These are phyloP conservation scores for Alviniconcha marisindica DNA, from an alignment of 1,140 invertebrate genomes.

Conservation along the genomic window DNA sequence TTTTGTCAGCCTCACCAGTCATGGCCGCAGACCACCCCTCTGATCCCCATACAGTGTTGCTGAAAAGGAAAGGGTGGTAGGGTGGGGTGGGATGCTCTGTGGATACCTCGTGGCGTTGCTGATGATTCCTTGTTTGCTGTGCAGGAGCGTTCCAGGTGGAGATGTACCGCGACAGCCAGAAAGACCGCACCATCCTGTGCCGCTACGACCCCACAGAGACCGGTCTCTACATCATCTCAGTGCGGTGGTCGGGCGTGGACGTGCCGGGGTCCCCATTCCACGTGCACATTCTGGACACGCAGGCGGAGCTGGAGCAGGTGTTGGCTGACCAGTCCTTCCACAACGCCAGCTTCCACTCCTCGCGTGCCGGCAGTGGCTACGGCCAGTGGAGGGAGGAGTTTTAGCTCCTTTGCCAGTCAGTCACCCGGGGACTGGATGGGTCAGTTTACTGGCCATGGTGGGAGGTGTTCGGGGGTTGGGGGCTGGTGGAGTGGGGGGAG, in stretches of 20 bases:
- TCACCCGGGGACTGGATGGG: too few relatives aligned
- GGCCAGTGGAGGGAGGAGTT: slow-evolving; percentile 50
- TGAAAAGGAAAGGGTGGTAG: too few relatives aligned
- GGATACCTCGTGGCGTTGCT: too few relatives aligned
- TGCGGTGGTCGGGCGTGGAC: slow-evolving; percentile 98
- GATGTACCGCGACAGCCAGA: slow-evolving; percentile 99
- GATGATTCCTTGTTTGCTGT: too few relatives aligned
- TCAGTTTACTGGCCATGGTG: too few relatives aligned
- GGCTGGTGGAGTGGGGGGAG: neutral
- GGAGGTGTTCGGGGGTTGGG: too few relatives aligned
- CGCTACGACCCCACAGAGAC: slow-evolving; percentile 98
- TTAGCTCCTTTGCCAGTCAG: too few relatives aligned
- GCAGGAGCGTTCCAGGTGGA: slow-evolving; percentile 97
- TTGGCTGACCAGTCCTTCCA: slow-evolving; percentile 53
- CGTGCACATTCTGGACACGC: slow-evolving; percentile 99
- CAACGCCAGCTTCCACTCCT: slow-evolving; percentile 39
- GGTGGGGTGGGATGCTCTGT: too few relatives aligned
- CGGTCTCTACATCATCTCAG: slow-evolving; percentile 98
- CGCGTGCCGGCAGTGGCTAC: slow-evolving; percentile 38
- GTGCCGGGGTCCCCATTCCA: slow-evolving; percentile 95
- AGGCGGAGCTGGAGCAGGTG: slow-evolving; percentile 88
- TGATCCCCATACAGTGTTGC: too few relatives aligned
- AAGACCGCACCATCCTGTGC: slow-evolving; percentile 98
- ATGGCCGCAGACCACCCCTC: too few relatives aligned
- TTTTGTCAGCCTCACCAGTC: too few relatives aligned